Conservation (phyloP, 2,113 vertebrate genomes). For the Corythoichthys intestinalis region DNA sequence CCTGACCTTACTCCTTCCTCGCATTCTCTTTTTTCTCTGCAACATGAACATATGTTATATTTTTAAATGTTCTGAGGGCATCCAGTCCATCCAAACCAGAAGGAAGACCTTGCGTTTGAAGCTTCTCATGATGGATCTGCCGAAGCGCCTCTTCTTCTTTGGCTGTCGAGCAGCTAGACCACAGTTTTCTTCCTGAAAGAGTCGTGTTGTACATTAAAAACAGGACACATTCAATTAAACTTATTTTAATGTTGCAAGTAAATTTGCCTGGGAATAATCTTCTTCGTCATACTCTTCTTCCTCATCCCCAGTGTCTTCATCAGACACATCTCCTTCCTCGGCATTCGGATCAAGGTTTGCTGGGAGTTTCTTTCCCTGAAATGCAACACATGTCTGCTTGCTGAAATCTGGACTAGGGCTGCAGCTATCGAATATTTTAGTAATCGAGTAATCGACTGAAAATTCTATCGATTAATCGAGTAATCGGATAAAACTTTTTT, state of each 20-base stretch:
- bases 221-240: neutral
- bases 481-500: too few species aligned
- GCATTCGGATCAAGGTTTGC: constrained; percentile 82
- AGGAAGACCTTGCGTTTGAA: constrained; percentile 85
- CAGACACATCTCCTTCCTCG: constrained; percentile 93
- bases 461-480: too few species aligned
- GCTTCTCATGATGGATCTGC: constrained; percentile 77
- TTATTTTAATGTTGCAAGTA: neutral
- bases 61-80: neutral
- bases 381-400: neutral
- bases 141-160: constrained; percentile 70
- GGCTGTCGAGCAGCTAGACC: constrained; percentile 64
- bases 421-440: too few species aligned
- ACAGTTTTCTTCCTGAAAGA: constrained; percentile 58
- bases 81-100: neutral
- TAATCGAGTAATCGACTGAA: too few species aligned
- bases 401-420: neutral
- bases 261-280: constrained; percentile 41
- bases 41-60: constrained; percentile 2
- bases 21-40: constrained; percentile 81
- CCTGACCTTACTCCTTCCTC: constrained; percentile 74
- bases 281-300: constrained; percentile 75
- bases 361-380: constrained; percentile 92
- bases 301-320: constrained; percentile 93
- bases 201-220: constrained; percentile 1